Evolutionary conservation across 1,140 invertebrate genomes (phyloP).

Genomic region (Plectrocnemia conspersa): DNA sequence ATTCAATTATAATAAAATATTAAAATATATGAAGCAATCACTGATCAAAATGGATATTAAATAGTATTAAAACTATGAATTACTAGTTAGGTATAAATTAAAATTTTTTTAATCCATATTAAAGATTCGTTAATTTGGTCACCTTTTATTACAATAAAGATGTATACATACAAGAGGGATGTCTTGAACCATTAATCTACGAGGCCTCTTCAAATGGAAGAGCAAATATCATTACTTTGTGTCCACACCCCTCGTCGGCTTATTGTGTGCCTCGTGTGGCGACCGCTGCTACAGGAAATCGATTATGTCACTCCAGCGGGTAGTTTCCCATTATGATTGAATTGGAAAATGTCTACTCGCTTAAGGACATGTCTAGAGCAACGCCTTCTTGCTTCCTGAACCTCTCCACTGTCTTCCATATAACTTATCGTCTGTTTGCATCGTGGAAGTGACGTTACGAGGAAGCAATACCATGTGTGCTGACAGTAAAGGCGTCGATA

Average conservation of each 20-base stretch:
- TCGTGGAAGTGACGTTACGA: slow-evolving; percentile 14
- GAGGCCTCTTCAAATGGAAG: slow-evolving; percentile 8
- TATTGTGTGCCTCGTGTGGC: slow-evolving; percentile 6
- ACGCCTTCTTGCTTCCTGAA: neutral
- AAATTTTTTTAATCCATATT: too few relatives aligned
- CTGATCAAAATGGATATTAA: too few relatives aligned
- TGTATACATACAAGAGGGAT: too few relatives aligned
- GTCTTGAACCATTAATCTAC: neutral
- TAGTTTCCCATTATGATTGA: slow-evolving; percentile 21
- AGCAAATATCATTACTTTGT: slow-evolving; percentile 34
- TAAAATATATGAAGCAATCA: too few relatives aligned
- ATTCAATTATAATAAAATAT: too few relatives aligned
- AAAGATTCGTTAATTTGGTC: too few relatives aligned
- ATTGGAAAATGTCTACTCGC: slow-evolving; percentile 28
- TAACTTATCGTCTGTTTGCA: neutral
- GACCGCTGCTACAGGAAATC: slow-evolving; percentile 28
- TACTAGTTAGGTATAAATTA: too few relatives aligned
- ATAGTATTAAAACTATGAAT: too few relatives aligned
- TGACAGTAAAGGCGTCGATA: too few relatives aligned
- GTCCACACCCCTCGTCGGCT: slow-evolving; percentile 18
- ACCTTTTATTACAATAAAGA: too few relatives aligned
- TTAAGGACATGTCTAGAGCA: slow-evolving; percentile 8
- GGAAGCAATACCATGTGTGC: too few relatives aligned
- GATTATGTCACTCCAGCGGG: slow-evolving; percentile 32
- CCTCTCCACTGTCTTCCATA: slow-evolving; percentile 1